Conservation (phyloP, 1,140 invertebrate genomes). For the Coenobita brevimanus region DNA sequence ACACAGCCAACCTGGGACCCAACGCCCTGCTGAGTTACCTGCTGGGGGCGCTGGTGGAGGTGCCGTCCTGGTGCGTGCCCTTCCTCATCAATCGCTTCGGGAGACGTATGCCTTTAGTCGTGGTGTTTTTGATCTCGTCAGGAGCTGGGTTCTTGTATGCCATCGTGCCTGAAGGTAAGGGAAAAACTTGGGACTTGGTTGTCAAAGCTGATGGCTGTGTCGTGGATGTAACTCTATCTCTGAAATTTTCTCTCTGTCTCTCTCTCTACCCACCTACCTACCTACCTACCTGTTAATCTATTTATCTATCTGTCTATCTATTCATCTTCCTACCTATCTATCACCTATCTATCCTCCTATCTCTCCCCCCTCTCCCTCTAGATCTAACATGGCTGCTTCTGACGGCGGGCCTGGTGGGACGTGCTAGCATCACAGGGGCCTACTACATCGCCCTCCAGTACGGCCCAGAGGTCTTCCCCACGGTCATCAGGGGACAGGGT, state of each 20-base stretch:
- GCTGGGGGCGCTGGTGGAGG: constrained; percentile 70
- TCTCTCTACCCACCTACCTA: no score
- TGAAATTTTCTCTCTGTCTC: no score
- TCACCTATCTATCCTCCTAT: no score
- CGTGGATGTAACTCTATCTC: no score
- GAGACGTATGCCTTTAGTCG: constrained; percentile 43
- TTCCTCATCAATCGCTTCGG: constrained; percentile 68
- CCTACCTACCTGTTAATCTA: no score
- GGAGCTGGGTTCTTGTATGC: constrained; percentile 53
- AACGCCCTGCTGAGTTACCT: constrained; percentile 70
- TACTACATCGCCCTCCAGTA: constrained; percentile 93
- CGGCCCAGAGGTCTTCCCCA: constrained; percentile 89
- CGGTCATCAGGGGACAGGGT: constrained; percentile 79
- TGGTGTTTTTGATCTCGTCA: constrained; percentile 51
- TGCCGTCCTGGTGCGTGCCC: constrained; percentile 69
- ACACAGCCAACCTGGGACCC: constrained; percentile 66
- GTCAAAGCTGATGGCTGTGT: no score
- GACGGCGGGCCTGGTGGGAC: constrained; percentile 82
- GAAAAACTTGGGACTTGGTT: no score
- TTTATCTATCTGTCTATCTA: no score
- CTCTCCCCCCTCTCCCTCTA: no score
- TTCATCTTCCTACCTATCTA: no score
- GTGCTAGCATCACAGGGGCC: constrained; percentile 89
- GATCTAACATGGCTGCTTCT: constrained; percentile 17
- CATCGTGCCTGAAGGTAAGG: constrained; percentile 31